Base-by-base conservation (phyloP, 1,140 invertebrate species). In the Bicyclus anynana region DNA sequence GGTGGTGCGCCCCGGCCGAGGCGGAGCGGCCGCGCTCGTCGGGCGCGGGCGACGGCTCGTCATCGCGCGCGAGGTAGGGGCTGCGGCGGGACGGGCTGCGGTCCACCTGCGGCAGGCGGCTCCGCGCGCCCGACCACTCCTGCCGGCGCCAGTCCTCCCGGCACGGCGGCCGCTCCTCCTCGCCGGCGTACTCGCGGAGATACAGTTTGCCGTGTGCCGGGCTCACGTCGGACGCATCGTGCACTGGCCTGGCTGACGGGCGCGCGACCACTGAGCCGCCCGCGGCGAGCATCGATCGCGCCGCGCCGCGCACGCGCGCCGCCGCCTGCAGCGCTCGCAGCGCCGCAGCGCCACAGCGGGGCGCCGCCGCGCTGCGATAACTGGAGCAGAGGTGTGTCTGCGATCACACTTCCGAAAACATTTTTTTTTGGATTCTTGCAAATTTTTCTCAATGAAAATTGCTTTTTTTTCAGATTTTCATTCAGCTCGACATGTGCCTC, bases 31-130 rank as follows among this genome's bases (percentile, higher is more conserved):
- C 88, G 53, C 86, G 81, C 67, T 89, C 88, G 66, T 89, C 83
- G 53, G 87, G 85, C 61, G 88, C 87, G 17, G 95, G 95, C 56
- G 95, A 96, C 69, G 95, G 94, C 51, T 95, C 90, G 27, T 94
- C 93, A 48, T 94, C 94, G 59, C 92, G 87, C 53, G 90, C 88
- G 18, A 91, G 90, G 87, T 96, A 96, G 71, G 91, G 91, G 80
- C 90, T 90, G 73, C 91, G 91, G 87, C 90, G 91, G 80, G 92
- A 92, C 87, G 95, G 95, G 78, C 94, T 95, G 67, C 94, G 93
- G 91, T 96, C 95, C 75, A 95, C 94, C 74, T 94, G 95, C 74
- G 94, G 94, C 82, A 96, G 75, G 66, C 83, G 78, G 65, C 73
- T 65, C 65, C 80, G 73, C 62, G 72, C 89, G 87, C 91, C 80